Percentiles rank a stretch among this genome's conserved stretches.
Conservation (phyloP, 2,888 invertebrate genomes). For the Patella ulyssiponensis region DNA sequence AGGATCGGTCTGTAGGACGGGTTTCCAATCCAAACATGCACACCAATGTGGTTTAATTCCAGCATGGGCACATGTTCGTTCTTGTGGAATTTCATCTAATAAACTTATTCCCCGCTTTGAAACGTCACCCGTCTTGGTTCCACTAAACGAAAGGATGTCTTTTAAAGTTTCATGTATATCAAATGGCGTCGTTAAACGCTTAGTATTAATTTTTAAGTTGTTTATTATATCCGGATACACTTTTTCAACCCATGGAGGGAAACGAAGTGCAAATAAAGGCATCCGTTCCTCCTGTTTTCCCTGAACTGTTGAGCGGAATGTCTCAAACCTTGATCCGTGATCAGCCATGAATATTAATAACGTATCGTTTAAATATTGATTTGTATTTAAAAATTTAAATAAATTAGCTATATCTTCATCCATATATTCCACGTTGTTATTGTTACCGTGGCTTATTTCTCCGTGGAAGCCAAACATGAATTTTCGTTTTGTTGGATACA, state of each 20-base stretch:
- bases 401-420: conserved; percentile 80
- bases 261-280: conserved; percentile 85
- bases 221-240: conserved; percentile 77
- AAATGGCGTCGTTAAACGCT: conserved; percentile 86
- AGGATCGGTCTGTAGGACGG: conserved; percentile 75
- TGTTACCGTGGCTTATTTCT: conserved; percentile 89
- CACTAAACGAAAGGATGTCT: conserved; percentile 77
- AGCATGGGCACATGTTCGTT: conserved; percentile 88
- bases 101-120: conserved; percentile 61
- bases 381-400: conserved; percentile 76
- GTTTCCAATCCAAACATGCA: conserved; percentile 87
- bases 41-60: conserved; percentile 96
- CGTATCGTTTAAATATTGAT: conserved; percentile 82
- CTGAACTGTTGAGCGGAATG: conserved; percentile 87
- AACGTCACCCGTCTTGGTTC: conserved; percentile 24
- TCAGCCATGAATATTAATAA: conserved; percentile 91
- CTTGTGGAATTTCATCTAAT: conserved; percentile 74
- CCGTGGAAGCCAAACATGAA: conserved; percentile 88
- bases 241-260: conserved; percentile 81
- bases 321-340: conserved; percentile 86
- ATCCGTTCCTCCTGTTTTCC: conserved; percentile 92
- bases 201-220: conserved; percentile 77
- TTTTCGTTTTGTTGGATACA: conserved; percentile 76
- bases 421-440: conserved; percentile 82
- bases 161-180: conserved; percentile 88